Conservation (phyloP, 2,888 invertebrate genomes). For the Hypselothyrea guttata region DNA sequence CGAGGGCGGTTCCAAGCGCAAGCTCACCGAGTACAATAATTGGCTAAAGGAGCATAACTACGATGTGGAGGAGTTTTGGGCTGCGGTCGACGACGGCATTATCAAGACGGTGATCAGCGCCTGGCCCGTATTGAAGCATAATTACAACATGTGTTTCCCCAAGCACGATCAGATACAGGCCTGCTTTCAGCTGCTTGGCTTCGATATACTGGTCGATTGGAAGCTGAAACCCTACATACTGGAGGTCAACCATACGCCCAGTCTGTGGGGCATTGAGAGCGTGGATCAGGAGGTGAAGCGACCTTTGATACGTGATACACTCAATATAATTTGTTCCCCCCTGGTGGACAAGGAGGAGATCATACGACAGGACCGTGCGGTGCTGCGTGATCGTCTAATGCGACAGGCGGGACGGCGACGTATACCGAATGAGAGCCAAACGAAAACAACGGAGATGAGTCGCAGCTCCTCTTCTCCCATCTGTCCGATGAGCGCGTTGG, state of each 20-base stretch:
- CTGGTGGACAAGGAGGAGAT: slow-evolving; percentile 88
- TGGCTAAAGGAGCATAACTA: slow-evolving; percentile 87
- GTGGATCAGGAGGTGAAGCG: slow-evolving; percentile 94
- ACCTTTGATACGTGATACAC: slow-evolving; percentile 89
- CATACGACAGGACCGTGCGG: slow-evolving; percentile 87
- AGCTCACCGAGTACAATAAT: slow-evolving; percentile 90
- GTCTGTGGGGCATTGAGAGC: slow-evolving; percentile 93
- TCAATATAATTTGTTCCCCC: slow-evolving; percentile 89
- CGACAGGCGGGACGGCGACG: slow-evolving; percentile 78
- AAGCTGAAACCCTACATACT: slow-evolving; percentile 92
- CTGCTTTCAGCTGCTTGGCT: slow-evolving; percentile 95
- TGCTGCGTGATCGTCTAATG: slow-evolving; percentile 37
- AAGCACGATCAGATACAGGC: slow-evolving; percentile 92
- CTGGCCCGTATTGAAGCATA: slow-evolving; percentile 93
- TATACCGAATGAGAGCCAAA: slow-evolving; percentile 49
- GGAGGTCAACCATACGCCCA: slow-evolving; percentile 96
- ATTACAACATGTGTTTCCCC: slow-evolving; percentile 93
- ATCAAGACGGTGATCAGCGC: slow-evolving; percentile 95
- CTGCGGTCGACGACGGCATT: slow-evolving; percentile 92
- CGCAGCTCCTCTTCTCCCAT: background rate
- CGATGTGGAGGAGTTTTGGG: slow-evolving; percentile 90
- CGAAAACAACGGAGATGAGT: background rate
- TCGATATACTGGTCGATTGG: slow-evolving; percentile 93
- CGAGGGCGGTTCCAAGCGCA: slow-evolving; percentile 93
- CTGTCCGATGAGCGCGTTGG: slow-evolving; percentile 82